Evolutionary conservation across 2,888 invertebrate species (phyloP).

Genomic region (Rhamphomyia laevipes): DNA sequence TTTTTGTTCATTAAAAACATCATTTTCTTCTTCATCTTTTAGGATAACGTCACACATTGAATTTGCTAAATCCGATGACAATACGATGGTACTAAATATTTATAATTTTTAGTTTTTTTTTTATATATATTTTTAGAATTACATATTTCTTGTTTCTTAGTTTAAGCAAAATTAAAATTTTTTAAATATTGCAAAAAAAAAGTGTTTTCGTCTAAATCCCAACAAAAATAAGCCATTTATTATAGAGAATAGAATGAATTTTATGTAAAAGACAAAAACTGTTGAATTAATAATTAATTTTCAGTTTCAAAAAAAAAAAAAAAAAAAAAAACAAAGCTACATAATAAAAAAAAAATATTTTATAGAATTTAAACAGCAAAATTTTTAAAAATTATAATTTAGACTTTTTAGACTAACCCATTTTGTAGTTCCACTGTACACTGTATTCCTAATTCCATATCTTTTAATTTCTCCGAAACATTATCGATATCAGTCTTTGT

Average conservation of each 20-base stretch:
- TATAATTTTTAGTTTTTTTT: neutral
- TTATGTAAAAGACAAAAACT: no score
- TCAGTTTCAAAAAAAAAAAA: no score
- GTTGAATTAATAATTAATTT: no score
- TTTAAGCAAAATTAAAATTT: no score
- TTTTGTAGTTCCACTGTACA: conserved; percentile 18
- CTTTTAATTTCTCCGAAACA: conserved; percentile 11
- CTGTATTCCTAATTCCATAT: conserved; percentile 5
- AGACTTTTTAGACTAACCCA: conserved; percentile 16
- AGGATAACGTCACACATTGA: conserved; percentile 18
- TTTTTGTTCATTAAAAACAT: no score
- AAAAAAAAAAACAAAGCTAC: neutral
- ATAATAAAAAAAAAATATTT: neutral
- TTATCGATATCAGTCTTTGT: conserved; percentile 16
- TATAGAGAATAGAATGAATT: no score
- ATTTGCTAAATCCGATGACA: conserved; percentile 19
- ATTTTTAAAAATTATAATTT: neutral
- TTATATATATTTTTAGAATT: no score
- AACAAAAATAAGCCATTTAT: no score
- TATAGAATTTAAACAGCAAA: neutral
- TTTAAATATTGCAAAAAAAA: no score
- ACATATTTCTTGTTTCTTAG: no score
- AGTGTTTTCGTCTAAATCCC: no score
- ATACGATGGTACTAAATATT: conserved; percentile 15
- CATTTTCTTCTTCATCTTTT: conserved; percentile 13